A percentile compares a stretch with the other conserved stretches of the same genome.
These are phyloP conservation scores for Myotis yumanensis DNA, from an alignment of 2,113 vertebrate genomes.

Conservation along the genomic window DNA sequence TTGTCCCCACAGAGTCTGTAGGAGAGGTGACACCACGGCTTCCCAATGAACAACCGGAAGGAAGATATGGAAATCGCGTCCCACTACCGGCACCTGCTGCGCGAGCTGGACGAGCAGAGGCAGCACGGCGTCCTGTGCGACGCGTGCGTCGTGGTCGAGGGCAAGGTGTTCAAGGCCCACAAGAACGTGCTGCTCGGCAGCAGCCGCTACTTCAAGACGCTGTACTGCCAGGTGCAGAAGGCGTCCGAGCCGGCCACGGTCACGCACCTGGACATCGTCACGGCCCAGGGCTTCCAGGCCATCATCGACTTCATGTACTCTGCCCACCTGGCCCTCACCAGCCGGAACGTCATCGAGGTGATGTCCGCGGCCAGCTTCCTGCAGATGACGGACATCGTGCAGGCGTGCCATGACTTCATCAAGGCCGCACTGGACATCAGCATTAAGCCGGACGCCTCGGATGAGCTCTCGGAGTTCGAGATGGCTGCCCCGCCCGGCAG, in stretches of 20 bases:
- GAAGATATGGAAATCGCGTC: slow-evolving; percentile 99
- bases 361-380: slow-evolving; percentile 99
- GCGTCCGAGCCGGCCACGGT: slow-evolving; percentile 94
- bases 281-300: slow-evolving; percentile 96
- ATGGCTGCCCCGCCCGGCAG: slow-evolving; percentile 87
- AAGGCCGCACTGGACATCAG: slow-evolving; percentile 98
- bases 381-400: slow-evolving; percentile 99
- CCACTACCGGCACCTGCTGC: slow-evolving; percentile 97
- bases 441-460: slow-evolving; percentile 94
- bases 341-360: slow-evolving; percentile 98
- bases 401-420: slow-evolving; percentile 98
- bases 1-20: slow-evolving; percentile 85
- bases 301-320: slow-evolving; percentile 99
- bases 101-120: slow-evolving; percentile 97
- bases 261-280: slow-evolving; percentile 98
- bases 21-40: slow-evolving; percentile 85
- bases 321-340: slow-evolving; percentile 95
- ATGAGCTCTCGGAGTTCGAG: slow-evolving; percentile 93
- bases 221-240: slow-evolving; percentile 99
- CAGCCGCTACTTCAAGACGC: slow-evolving; percentile 98
- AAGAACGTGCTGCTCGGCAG: slow-evolving; percentile 97
- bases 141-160: slow-evolving; percentile 96
- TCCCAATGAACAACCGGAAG: slow-evolving; percentile 96
- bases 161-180: slow-evolving; percentile 98
- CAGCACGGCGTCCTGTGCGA: slow-evolving; percentile 98